Base-by-base conservation (phyloP, 2,888 invertebrate genomes). In the Cylloceria caligata region DNA sequence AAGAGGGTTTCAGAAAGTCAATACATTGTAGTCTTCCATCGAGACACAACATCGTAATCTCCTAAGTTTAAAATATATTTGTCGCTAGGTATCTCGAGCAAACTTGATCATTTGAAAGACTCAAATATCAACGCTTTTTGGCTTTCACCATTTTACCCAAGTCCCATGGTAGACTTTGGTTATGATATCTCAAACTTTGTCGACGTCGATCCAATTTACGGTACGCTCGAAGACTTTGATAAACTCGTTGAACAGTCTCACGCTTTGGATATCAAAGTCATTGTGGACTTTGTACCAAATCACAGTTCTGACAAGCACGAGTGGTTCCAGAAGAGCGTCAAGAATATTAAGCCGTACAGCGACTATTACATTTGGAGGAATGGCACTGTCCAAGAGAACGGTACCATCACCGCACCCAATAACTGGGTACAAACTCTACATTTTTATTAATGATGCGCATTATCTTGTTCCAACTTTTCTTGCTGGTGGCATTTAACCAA, bases 331-430 rank as follows among this genome's bases (percentile, higher is more conserved):
- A 95, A 95, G 86, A 97, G 97, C 0, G 91, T 94, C 0, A 93
- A 93, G 2, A 93, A 91, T 36, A 94, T 94, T 39, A 94, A 95
- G 11, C 95, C 94, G 1, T 97, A 95, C 89, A 95, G 93, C 2
- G 95, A 97, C 85, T 97, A 95, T 93, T 97, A 96, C 86, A 92
- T 97, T 7, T 98, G 98, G 98, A 94, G 93, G 81, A 94, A 96
- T 86, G 95, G 95, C 45, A 93, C 89, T 88, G 86, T 93, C 16
- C 93, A 93, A 68, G 76, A 81, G 11, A 83, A 87, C 89, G 95
- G 90, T 42, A 91, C 85, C 85, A 93, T 88, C 81, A 89, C 90
- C 30, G 95, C 96, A 1, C 97, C 97, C 0, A 97, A 96, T 90
- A 97, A 97, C 90, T 97, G 97, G 96, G 96, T 96, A 72, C 7